phyloP scores from a whole-genome alignment of 2,113 vertebrate genomes.

The Gopherus flavomarginatus region DNA sequence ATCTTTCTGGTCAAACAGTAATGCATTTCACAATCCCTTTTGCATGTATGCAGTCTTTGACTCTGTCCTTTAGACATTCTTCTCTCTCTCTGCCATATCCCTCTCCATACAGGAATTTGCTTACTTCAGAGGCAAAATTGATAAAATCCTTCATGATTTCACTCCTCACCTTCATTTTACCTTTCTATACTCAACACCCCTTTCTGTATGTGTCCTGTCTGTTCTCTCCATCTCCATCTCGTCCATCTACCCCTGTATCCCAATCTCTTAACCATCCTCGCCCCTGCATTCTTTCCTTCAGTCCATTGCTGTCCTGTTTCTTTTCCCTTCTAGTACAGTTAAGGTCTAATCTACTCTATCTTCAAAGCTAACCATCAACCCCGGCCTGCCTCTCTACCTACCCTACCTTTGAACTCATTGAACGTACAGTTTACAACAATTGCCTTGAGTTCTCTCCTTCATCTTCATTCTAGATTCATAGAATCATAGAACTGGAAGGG shows the following conservation, averaged over 20 bases:
- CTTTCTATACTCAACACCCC: conserved; percentile 12
- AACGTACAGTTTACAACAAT: neutral
- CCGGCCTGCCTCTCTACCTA: neutral
- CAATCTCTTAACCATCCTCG: neutral
- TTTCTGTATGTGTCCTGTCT: neutral
- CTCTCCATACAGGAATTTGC: neutral
- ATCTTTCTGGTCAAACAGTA: rapidly evolving
- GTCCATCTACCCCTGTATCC: neutral
- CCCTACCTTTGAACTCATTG: neutral
- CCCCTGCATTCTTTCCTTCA: neutral
- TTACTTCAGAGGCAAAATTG: neutral
- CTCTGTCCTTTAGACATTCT: neutral
- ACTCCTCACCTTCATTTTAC: neutral
- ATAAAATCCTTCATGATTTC: neutral
- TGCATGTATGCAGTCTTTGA: neutral
- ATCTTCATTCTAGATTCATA: neutral
- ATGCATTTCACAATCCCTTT: neutral
- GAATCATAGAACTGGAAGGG: too few relatives aligned
- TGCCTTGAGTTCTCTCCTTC: neutral
- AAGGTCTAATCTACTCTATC: neutral
- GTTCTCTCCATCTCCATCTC: neutral
- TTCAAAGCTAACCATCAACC: neutral
- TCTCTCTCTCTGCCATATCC: neutral
- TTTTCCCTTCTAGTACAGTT: neutral
- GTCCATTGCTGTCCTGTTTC: neutral